These are phyloP conservation scores for Lucilia cuprina DNA, from an alignment of 1,140 invertebrate genomes.

Conservation along the genomic window DNA sequence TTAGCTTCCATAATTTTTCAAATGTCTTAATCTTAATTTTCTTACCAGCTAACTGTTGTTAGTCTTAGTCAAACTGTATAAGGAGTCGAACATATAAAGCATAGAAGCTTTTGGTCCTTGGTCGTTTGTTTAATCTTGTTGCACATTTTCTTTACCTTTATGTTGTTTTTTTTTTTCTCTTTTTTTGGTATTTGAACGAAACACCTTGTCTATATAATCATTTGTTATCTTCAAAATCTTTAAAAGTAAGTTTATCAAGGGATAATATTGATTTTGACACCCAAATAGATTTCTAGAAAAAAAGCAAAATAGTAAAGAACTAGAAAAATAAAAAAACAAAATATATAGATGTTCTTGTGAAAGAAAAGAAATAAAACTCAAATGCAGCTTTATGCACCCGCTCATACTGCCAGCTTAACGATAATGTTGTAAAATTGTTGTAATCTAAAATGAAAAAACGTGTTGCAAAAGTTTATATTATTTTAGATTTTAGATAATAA, in stretches of 20 bases:
- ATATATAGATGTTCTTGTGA: no score
- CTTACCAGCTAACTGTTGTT: neutral
- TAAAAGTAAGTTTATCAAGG: slow-evolving; percentile 27
- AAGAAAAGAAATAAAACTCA: neutral
- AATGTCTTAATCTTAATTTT: slow-evolving; percentile 18
- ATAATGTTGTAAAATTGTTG: neutral
- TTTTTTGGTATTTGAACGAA: neutral
- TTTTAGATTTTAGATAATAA: neutral
- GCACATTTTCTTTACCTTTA: neutral
- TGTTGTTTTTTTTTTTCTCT: no score
- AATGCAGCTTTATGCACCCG: neutral
- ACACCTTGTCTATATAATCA: slow-evolving; percentile 17
- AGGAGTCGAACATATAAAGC: neutral
- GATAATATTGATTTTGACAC: slow-evolving; percentile 34
- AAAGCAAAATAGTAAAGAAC: neutral
- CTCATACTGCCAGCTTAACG: neutral
- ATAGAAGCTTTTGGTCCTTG: neutral
- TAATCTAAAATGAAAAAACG: slow-evolving; percentile 12
- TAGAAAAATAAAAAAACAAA: neutral
- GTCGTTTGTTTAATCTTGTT: neutral
- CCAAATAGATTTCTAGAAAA: neutral
- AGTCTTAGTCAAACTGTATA: neutral
- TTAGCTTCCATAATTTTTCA: slow-evolving; percentile 29
- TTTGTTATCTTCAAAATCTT: slow-evolving; percentile 35
- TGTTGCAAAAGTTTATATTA: neutral